A percentile compares a stretch with the other conserved stretches of the same genome.
Conservation (phyloP, 2,797 vertebrate species). For the Cyclura pinguis region DNA sequence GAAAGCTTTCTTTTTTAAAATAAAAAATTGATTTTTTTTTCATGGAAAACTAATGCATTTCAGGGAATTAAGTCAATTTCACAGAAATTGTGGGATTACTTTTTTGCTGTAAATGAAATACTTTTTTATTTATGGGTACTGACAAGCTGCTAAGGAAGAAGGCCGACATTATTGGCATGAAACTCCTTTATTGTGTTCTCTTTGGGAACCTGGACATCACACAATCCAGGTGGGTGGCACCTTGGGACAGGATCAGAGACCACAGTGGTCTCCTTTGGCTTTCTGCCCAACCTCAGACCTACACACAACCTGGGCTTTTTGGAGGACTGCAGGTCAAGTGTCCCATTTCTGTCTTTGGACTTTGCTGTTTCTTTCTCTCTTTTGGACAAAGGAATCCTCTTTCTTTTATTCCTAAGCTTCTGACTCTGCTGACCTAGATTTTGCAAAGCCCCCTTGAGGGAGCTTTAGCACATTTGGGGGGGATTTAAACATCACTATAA, state of each 20-base stretch:
- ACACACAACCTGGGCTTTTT: neutral
- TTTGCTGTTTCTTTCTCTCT: neutral
- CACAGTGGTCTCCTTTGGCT: neutral
- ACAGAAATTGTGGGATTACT: slow-evolving; percentile 1
- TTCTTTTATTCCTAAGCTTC: slow-evolving; percentile 39
- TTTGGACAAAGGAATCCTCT: slow-evolving; percentile 10
- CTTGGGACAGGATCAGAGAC: neutral
- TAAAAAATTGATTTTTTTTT: neutral
- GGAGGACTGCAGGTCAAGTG: slow-evolving; percentile 13
- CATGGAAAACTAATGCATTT: slow-evolving; percentile 1
- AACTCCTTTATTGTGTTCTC: neutral
- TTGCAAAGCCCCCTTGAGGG: slow-evolving; percentile 43
- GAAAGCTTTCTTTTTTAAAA: neutral
- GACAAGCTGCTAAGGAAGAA: slow-evolving; percentile 19
- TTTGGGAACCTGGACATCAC: neutral
- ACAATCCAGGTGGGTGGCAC: slow-evolving; percentile 6
- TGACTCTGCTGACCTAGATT: slow-evolving; percentile 11
- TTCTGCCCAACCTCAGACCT: slow-evolving; percentile 10
- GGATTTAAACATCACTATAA: slow-evolving; percentile 60
- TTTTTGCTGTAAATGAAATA: neutral
- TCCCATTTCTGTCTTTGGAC: slow-evolving; percentile 1
- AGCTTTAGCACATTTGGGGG: slow-evolving; percentile 41
- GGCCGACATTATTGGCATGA: neutral
- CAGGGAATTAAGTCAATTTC: slow-evolving; percentile 3
- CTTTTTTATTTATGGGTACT: slow-evolving; percentile 22